Evolutionary conservation across 2,797 vertebrate genomes (phyloP), one percentile per base, ranked within the genome.

Genomic region (Chelon auratus): DNA sequence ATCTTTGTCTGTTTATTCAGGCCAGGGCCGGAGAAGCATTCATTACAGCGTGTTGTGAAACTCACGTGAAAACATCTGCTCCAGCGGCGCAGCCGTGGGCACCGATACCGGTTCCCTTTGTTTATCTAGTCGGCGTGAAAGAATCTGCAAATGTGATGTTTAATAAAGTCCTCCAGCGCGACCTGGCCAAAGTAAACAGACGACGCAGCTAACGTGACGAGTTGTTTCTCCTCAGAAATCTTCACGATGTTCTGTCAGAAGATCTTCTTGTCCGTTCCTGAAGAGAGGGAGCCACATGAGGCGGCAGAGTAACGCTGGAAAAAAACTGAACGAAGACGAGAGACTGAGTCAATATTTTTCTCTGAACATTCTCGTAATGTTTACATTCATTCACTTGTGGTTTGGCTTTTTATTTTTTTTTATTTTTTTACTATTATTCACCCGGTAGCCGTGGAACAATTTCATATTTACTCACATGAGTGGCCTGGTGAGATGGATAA

Each of bases 171-270:
- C 53, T 62, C 48, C 24, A 60, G 43, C 20, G 50, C 63, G 50
- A 68, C 47, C 67, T 63, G 20, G 68, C 8, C 2, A 60, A 65
- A 60, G 51, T 74, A 74, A 75, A 62, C 55, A 77, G 24, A 54
- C 43, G 24, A 54, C 43, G 1, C 3, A 8, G 59, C 62, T 88
- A 68, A 84, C 2, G 48, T 17, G 10, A 84, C 3, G 22, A 70
- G 52, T 74, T 82, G 65, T 90, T 77, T 89, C 68, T 86, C 75
- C 85, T 71, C 91, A 94, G 94, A 93, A 87, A 92, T 93, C 89
- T 94, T 94, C 91, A 94, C 94, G 39, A 87, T 86, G 87, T 93
- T 94, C 90, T 94, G 94, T 88, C 94, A 94, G 91, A 94, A 94
- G 92, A 91, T 94, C 81, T 93, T 94, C 75, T 86, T 94, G 93